Evolutionary conservation across 1,140 invertebrate species (phyloP).

Genomic region (Brachionus sp.): DNA sequence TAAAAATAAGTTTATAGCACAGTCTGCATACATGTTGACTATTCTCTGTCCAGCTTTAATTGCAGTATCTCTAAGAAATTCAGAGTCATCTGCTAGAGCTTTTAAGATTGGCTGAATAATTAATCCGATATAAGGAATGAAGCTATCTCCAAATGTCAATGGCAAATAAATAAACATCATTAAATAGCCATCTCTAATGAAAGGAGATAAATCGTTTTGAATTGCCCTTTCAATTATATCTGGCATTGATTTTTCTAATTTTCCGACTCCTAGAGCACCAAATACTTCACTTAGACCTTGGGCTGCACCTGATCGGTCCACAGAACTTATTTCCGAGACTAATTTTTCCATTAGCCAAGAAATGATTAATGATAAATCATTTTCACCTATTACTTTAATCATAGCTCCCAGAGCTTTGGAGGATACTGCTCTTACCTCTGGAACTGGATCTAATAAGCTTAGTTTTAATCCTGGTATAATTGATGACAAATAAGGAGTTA

Average conservation of each 20-base stretch:
- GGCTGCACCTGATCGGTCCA: slow-evolving; percentile 93
- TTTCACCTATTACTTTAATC: slow-evolving; percentile 92
- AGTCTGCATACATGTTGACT: slow-evolving; percentile 90
- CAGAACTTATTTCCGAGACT: slow-evolving; percentile 89
- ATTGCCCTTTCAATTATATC: slow-evolving; percentile 95
- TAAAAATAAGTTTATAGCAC: slow-evolving; percentile 84
- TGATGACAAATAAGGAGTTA: slow-evolving; percentile 89
- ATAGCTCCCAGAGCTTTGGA: slow-evolving; percentile 86
- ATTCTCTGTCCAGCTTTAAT: slow-evolving; percentile 92
- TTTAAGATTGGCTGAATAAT: slow-evolving; percentile 96
- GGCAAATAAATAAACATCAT: slow-evolving; percentile 99
- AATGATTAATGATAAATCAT: slow-evolving; percentile 76
- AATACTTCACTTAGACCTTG: slow-evolving; percentile 86
- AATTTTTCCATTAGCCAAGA: slow-evolving; percentile 98
- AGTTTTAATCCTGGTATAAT: slow-evolving; percentile 95
- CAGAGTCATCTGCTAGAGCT: slow-evolving; percentile 96
- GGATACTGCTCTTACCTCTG: slow-evolving; percentile 87
- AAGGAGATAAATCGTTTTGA: slow-evolving; percentile 79
- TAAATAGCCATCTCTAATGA: slow-evolving; percentile 98
- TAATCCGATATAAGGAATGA: slow-evolving; percentile 90
- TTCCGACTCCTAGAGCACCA: slow-evolving; percentile 86
- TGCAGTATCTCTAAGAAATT: slow-evolving; percentile 95
- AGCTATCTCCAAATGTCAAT: slow-evolving; percentile 86
- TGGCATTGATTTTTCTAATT: slow-evolving; percentile 93
- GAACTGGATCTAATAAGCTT: slow-evolving; percentile 92